Conservation (phyloP, 2,888 invertebrate species). For the Epinotia nisella region DNA sequence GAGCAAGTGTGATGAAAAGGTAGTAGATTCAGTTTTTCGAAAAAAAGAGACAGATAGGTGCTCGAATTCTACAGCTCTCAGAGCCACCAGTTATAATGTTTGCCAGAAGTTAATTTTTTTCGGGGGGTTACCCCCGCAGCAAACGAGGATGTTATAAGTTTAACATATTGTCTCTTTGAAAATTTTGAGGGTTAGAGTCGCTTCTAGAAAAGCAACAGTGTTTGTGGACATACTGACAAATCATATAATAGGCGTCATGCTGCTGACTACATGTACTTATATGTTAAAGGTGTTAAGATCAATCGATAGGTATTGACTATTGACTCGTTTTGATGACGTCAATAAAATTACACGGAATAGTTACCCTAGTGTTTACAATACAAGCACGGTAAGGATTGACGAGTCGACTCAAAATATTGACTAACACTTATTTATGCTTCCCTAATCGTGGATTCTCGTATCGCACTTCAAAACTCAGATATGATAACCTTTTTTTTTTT, state of each 20-base stretch:
- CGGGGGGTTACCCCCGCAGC: too few species aligned
- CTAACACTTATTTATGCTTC: conserved; percentile 5
- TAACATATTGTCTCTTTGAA: too few species aligned
- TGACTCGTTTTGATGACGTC: conserved; percentile 33
- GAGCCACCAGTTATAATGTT: too few species aligned
- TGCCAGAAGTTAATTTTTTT: too few species aligned
- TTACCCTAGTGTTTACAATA: conserved; percentile 32
- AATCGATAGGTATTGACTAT: conserved; percentile 19
- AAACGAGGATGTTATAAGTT: too few species aligned
- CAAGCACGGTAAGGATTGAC: conserved; percentile 29
- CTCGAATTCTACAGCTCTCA: too few species aligned
- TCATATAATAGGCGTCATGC: neutral
- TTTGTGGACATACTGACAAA: neutral
- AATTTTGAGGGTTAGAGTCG: neutral
- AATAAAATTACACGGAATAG: conserved; percentile 37
- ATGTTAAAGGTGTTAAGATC: conserved; percentile 2
- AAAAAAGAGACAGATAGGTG: too few species aligned
- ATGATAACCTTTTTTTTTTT: too few species aligned
- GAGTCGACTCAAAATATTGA: conserved; percentile 27
- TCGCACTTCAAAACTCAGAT: neutral
- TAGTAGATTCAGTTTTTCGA: too few species aligned
- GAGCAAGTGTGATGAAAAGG: too few species aligned
- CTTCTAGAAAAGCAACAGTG: neutral
- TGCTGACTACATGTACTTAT: conserved; percentile 8
- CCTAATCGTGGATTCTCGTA: neutral